These are phyloP conservation scores for Stomatorhinus ivindoensis DNA, from an alignment of 2,113 vertebrate genomes.

Conservation along the genomic window DNA sequence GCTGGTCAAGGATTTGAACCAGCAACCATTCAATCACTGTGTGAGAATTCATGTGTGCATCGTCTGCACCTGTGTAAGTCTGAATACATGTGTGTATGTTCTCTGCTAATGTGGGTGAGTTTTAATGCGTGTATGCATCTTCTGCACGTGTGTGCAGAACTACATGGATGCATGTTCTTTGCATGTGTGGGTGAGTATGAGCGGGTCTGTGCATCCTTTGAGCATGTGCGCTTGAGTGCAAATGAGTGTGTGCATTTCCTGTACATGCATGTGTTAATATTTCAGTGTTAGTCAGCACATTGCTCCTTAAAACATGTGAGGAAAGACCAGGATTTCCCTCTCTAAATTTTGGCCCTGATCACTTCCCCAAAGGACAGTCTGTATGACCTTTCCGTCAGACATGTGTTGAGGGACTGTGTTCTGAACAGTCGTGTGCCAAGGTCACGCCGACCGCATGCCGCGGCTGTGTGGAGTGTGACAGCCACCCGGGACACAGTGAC, in stretches of 20 bases:
- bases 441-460: neutral
- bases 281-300: neutral
- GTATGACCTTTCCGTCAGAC: neutral
- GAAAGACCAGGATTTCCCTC: neutral
- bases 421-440: neutral
- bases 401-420: neutral
- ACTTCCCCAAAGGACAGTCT: neutral
- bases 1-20: too few relatives aligned
- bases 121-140: neutral
- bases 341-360: neutral
- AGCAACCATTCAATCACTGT: neutral
- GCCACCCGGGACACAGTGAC: neutral
- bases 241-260: neutral
- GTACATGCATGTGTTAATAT: neutral
- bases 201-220: too few relatives aligned
- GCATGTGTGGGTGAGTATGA: too few relatives aligned
- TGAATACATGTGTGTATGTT: too few relatives aligned
- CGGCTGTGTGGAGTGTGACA: neutral
- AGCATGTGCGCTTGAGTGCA: neutral
- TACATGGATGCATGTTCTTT: too few relatives aligned
- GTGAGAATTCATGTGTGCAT: neutral
- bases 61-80: neutral
- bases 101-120: neutral
- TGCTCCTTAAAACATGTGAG: neutral
- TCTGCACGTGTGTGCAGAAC: neutral